Evolutionary conservation across 2,797 vertebrate species (phyloP).

Genomic region (Anabacerthia variegaticeps): DNA sequence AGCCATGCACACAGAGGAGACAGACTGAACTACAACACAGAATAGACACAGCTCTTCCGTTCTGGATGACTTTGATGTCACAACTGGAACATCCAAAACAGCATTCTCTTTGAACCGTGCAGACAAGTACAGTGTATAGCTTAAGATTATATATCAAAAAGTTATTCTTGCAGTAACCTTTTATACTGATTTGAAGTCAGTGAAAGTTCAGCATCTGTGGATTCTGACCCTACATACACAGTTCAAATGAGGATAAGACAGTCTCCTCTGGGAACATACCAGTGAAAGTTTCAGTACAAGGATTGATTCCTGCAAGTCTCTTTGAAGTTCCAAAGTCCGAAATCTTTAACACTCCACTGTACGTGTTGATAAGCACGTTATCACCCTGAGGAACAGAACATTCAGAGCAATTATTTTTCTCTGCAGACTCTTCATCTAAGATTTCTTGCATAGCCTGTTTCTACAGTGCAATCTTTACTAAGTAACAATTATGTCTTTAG

Average conservation of each 20-base stretch:
- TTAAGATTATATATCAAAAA: background rate
- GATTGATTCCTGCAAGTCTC: slow-evolving; percentile 95
- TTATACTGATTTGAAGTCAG: background rate
- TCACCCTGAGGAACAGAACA: slow-evolving; percentile 86
- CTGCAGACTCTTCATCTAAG: background rate
- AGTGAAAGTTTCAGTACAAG: slow-evolving; percentile 98
- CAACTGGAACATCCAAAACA: background rate
- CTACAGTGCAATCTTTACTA: background rate
- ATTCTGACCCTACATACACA: background rate
- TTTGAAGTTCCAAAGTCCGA: slow-evolving; percentile 99
- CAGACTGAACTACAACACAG: background rate
- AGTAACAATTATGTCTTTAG: background rate
- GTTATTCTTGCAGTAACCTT: background rate
- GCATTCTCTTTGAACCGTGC: background rate
- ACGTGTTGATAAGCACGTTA: slow-evolving; percentile 98
- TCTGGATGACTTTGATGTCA: background rate
- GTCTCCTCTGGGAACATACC: slow-evolving; percentile 77
- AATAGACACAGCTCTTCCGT: background rate
- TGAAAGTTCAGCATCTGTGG: background rate
- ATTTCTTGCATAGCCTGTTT: background rate
- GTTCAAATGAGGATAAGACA: background rate
- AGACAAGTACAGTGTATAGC: background rate
- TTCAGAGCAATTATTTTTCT: slow-evolving; percentile 29
- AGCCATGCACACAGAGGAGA: background rate
- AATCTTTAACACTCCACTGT: slow-evolving; percentile 98